Evolutionary conservation across 2,888 invertebrate genomes (phyloP).

Genomic region (Phytoseiulus persimilis): DNA sequence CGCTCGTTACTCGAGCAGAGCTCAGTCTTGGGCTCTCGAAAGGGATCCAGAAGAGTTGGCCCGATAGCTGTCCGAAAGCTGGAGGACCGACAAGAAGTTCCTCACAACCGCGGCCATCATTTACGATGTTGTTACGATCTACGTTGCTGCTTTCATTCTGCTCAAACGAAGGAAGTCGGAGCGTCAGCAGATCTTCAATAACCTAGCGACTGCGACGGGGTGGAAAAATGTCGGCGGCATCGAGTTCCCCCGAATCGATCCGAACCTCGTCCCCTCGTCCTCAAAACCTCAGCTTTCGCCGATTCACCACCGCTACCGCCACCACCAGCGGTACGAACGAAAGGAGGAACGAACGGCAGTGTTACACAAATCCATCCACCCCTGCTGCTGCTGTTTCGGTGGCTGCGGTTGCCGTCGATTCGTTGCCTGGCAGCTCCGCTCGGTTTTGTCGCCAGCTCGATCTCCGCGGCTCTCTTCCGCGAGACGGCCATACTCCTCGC

Average conservation of each 20-base stretch:
- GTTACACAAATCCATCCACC: slow-evolving; percentile 5
- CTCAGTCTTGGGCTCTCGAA: not conserved
- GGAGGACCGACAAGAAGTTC: not conserved
- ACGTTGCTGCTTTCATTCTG: not conserved
- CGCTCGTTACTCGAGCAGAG: no score
- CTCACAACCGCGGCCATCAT: not conserved
- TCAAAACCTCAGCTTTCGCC: not conserved
- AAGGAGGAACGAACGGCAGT: not conserved
- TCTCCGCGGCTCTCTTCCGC: not conserved
- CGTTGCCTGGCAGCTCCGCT: not conserved
- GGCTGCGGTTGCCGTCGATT: not conserved
- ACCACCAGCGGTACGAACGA: not conserved
- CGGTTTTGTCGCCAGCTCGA: not conserved
- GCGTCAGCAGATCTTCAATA: not conserved
- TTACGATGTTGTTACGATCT: not conserved
- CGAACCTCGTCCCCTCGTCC: not conserved
- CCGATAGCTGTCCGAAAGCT: not conserved
- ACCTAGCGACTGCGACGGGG: not conserved
- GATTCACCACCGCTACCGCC: not conserved
- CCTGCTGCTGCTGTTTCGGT: not conserved
- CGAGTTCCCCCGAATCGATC: not conserved
- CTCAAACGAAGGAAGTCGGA: not conserved
- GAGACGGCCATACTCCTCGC: not conserved
- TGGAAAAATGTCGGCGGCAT: not conserved
- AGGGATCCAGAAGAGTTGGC: not conserved